A percentile compares a stretch with the other conserved stretches of the same genome.
Conservation (phyloP, 1,140 invertebrate species). For the Brachionus manjavacas region DNA sequence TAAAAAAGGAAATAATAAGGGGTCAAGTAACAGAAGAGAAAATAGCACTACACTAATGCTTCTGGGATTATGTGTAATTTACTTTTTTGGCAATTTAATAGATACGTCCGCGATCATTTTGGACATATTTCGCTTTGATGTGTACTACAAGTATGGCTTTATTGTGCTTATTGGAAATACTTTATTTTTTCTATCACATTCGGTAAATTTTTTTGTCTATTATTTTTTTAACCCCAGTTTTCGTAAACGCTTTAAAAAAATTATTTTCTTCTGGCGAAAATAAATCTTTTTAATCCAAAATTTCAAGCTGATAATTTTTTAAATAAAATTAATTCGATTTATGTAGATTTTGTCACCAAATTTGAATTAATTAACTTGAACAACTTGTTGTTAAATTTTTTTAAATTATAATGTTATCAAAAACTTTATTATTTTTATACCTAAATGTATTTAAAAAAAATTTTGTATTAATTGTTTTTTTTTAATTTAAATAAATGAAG, state of each 20-base stretch:
- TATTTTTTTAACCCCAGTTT: slow-evolving; percentile 10
- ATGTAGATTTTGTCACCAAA: too few relatives aligned
- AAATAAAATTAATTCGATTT: too few relatives aligned
- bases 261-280: background rate
- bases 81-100: slow-evolving; percentile 19
- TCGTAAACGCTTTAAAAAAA: background rate
- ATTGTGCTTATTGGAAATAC: background rate
- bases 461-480: too few relatives aligned
- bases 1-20: background rate
- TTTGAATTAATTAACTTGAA: too few relatives aligned
- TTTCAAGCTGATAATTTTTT: too few relatives aligned
- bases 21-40: background rate
- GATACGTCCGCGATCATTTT: background rate
- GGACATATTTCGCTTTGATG: background rate
- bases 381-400: too few relatives aligned
- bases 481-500: too few relatives aligned
- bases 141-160: slow-evolving; percentile 4
- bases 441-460: too few relatives aligned
- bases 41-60: background rate
- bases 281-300: background rate
- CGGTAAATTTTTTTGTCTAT: slow-evolving; percentile 24
- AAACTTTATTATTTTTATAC: too few relatives aligned
- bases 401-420: too few relatives aligned
- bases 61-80: background rate
- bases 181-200: slow-evolving; percentile 9